Evolutionary conservation across 1,140 invertebrate genomes (phyloP).

Genomic region (Bombus ignitus): DNA sequence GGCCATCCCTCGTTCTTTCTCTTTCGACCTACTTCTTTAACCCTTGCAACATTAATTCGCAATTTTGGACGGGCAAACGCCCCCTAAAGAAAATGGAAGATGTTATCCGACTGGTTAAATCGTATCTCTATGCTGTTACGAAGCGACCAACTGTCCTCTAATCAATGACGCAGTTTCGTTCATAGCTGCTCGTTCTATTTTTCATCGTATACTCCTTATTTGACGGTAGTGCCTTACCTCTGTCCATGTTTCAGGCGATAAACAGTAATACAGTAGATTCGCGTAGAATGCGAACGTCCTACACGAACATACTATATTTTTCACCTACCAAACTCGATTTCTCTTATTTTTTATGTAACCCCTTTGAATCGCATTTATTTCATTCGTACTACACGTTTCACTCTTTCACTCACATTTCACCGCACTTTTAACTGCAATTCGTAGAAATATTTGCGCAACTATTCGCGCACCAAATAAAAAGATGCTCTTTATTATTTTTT

Average conservation of each 20-base stretch:
- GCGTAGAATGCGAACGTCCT: not conserved
- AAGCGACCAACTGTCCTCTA: not conserved
- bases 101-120: no score
- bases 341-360: not conserved
- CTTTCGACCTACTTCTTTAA: not conserved
- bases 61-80: not conserved
- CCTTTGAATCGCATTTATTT: no score
- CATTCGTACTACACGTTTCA: no score
- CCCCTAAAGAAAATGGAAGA: not conserved
- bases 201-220: constrained; percentile 54
- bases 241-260: constrained; percentile 76
- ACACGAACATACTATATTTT: not conserved
- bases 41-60: not conserved
- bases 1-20: not conserved
- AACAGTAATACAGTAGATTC: constrained; percentile 71
- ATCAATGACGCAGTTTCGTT: not conserved
- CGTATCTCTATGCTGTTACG: not conserved
- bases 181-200: not conserved
- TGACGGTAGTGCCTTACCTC: constrained; percentile 66
- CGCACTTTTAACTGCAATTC: no score
- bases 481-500: not conserved
- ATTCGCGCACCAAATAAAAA: not conserved
- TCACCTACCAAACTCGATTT: not conserved
- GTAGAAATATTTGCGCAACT: no score
- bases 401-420: no score